phyloP scores from a whole-genome alignment of 2,888 invertebrate genomes.

The Lasioglossum figueresi region DNA sequence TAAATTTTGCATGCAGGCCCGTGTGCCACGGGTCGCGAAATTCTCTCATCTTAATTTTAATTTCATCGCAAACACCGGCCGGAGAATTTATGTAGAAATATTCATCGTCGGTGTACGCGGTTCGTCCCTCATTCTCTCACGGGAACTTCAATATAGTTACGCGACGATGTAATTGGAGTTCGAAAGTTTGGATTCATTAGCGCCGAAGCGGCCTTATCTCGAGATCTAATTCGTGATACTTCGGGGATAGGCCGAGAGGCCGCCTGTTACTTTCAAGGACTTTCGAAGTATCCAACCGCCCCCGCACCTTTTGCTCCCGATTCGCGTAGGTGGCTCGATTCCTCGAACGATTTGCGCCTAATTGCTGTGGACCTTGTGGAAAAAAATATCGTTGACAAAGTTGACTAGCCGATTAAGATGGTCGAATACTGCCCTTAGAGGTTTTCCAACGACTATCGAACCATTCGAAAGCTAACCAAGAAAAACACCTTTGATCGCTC shows the following conservation, averaged over 20 bases:
- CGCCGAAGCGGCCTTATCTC: conserved; percentile 77
- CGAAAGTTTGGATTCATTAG: conserved; percentile 81
- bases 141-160: conserved; percentile 65
- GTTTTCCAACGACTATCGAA: no score
- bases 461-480: no score
- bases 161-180: conserved; percentile 77
- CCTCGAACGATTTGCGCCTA: conserved; percentile 36
- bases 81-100: conserved; percentile 68
- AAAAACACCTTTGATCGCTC: no score
- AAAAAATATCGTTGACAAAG: conserved; percentile 11
- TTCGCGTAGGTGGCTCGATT: conserved; percentile 45
- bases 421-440: no score
- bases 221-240: conserved; percentile 78
- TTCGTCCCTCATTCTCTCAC: conserved; percentile 28
- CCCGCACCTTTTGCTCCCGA: conserved; percentile 34
- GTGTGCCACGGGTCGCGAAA: conserved; percentile 8
- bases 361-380: conserved; percentile 13
- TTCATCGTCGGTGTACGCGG: conserved; percentile 54
- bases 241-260: conserved; percentile 66
- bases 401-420: no score
- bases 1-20: conserved; percentile 39
- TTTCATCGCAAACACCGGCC: conserved; percentile 48
- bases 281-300: conserved; percentile 74
- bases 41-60: conserved; percentile 47
- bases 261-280: conserved; percentile 75